Percentiles rank a stretch among this genome's conserved stretches.
Evolutionary conservation across 2,113 vertebrate genomes (phyloP).

Genomic region (Myotis yumanensis): DNA sequence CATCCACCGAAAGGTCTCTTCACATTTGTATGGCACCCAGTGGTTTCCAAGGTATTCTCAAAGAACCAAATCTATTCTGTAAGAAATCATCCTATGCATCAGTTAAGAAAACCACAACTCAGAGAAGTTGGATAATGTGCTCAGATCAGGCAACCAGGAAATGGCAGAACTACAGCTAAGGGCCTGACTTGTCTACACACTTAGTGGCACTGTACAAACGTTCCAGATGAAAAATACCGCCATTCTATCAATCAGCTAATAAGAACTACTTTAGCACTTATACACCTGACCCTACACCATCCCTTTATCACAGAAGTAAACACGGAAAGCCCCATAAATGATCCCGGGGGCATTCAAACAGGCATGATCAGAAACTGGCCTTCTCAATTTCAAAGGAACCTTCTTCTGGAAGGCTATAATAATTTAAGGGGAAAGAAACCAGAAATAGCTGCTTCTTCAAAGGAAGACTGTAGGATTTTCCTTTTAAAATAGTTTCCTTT

Average conservation of each 20-base stretch:
- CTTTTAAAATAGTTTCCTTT: constrained; percentile 29
- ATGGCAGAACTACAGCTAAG: neutral
- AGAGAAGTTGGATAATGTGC: neutral
- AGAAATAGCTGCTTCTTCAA: neutral
- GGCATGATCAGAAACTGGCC: neutral
- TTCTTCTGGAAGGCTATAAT: neutral
- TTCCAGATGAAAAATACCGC: neutral
- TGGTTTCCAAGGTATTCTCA: neutral
- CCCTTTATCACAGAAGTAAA: neutral
- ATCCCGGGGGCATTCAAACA: constrained; percentile 1
- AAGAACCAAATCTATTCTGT: neutral
- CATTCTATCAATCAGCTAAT: neutral
- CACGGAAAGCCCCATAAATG: neutral
- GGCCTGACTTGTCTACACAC: neutral
- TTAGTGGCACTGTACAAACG: neutral
- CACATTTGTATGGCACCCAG: neutral
- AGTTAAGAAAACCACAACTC: neutral
- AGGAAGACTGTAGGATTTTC: neutral
- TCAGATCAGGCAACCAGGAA: neutral
- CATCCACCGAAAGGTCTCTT: neutral
- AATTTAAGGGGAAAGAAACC: neutral
- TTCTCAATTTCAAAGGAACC: neutral
- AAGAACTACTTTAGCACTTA: neutral
- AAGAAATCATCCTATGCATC: neutral
- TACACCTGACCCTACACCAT: neutral